Evolutionary conservation across 2,888 invertebrate genomes (phyloP), one percentile per base, ranked within the genome.

Genomic region (Chymomyza amoena): DNA sequence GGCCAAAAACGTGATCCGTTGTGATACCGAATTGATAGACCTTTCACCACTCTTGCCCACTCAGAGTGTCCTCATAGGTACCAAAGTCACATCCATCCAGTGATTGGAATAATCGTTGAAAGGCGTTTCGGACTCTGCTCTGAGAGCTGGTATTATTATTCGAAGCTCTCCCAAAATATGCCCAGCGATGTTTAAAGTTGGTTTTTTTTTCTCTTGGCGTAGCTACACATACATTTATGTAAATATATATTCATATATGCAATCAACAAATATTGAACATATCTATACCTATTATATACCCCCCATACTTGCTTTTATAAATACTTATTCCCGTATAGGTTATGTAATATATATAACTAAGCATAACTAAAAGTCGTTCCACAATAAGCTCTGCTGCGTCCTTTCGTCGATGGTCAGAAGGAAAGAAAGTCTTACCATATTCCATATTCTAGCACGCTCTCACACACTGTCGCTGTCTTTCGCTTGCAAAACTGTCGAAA

Each of bases 291-390:
- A 18, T 54, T 18, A 54, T 54, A 54, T 54, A n/a, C 3, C 6
- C 20, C 20, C 6, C 6, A 1, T 7, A 54, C 9, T 20, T 16
- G 54, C 64, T 60, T 64, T 68, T 60, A 70, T 9, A 64, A 52
- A 65, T 51, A 52, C 32, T 59, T 70, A 64, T 62, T 50, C 36
- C 54, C 66, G 56, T 62, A 56, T n/a, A 64, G 32, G 45, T 45
- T 62, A 18, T 77, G 73, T 79, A 77, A 45, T 13, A 32, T 15
- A 76, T 78, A 78, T 5, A 18, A 45, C 50, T 32, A 63, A n/a
- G n/a, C 6, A 20, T 15, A 32, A 50, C 36, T 18, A 57, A 15
- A 36, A 54, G 18, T 61, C 28, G 18, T 61, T 20, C 13, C 20
- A 18, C 15, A 54, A 54, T n/a, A n/a, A 18, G 18, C 16, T 54